Conservation (phyloP, 2,888 invertebrate genomes). For the Alloplasta piceator region DNA sequence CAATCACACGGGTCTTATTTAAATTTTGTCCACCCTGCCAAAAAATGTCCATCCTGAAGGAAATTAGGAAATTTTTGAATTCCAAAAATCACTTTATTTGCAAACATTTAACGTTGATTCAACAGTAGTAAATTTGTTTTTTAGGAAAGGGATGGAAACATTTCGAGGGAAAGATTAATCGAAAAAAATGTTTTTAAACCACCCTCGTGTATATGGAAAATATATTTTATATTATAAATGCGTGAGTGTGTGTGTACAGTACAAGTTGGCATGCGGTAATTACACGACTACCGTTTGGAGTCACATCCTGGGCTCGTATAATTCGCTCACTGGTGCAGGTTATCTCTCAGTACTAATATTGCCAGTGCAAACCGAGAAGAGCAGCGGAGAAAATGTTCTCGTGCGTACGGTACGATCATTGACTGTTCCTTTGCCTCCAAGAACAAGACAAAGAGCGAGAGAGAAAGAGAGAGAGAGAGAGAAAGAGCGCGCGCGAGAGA, state of each 20-base stretch:
- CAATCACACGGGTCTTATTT: too few species aligned
- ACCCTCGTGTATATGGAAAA: too few species aligned
- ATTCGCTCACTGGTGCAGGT: conserved; percentile 38
- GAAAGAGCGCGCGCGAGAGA: conserved; percentile 2
- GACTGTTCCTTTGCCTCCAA: conserved; percentile 39
- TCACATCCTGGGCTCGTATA: conserved; percentile 62
- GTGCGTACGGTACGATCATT: conserved; percentile 56
- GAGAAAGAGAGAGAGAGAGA: conserved; percentile 26
- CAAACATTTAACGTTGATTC: too few species aligned
- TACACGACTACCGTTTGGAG: conserved; percentile 64
- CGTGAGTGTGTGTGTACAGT: not conserved
- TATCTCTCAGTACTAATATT: conserved; percentile 34
- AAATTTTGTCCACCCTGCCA: too few species aligned
- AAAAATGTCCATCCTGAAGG: too few species aligned
- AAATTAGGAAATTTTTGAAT: too few species aligned
- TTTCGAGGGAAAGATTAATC: too few species aligned
- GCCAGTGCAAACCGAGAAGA: conserved; percentile 38
- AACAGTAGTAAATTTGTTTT: too few species aligned
- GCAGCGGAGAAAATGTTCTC: conserved; percentile 45
- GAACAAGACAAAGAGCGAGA: not conserved
- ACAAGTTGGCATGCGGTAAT: conserved; percentile 62
- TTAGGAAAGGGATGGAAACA: too few species aligned
- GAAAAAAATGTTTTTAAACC: too few species aligned
- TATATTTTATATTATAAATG: not conserved
- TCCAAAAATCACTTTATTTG: too few species aligned